These are phyloP conservation scores for Hypotaenidia okinawae DNA, from an alignment of 2,797 vertebrate genomes.

Conservation along the genomic window DNA sequence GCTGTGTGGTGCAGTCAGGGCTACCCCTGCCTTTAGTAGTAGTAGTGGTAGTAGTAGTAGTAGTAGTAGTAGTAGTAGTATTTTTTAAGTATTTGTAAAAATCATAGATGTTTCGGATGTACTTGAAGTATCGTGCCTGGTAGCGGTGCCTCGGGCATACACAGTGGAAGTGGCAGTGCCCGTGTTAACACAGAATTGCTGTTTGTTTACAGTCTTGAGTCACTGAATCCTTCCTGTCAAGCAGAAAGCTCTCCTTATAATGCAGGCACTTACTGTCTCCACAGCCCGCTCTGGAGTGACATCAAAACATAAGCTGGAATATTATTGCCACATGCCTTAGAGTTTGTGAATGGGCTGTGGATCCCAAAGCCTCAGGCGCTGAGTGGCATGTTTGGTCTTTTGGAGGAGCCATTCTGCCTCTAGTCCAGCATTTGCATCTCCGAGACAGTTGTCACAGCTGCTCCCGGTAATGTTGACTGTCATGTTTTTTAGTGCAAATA, in stretches of 20 bases:
- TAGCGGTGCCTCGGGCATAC: slow-evolving; percentile 42
- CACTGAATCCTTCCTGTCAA: slow-evolving; percentile 51
- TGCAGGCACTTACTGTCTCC: slow-evolving; percentile 30
- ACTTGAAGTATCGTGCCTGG: not conserved
- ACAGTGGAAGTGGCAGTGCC: slow-evolving; percentile 20
- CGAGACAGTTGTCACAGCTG: slow-evolving; percentile 42
- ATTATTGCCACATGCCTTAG: slow-evolving; percentile 48
- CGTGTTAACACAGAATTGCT: slow-evolving; percentile 46
- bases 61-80: too few relatives aligned
- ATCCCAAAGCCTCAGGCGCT: not conserved
- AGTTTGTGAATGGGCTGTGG: slow-evolving; percentile 37
- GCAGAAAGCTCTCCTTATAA: slow-evolving; percentile 33
- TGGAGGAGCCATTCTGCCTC: slow-evolving; percentile 46
- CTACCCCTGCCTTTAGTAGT: not conserved
- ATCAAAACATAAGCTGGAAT: slow-evolving; percentile 31
- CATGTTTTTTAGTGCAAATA: slow-evolving; percentile 12
- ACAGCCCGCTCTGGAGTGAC: slow-evolving; percentile 27
- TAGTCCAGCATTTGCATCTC: slow-evolving; percentile 39
- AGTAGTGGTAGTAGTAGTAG: too few relatives aligned
- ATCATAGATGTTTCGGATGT: not conserved
- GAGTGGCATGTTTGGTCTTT: slow-evolving; percentile 49
- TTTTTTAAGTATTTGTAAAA: not conserved
- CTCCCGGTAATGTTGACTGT: not conserved
- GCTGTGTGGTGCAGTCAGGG: not conserved
- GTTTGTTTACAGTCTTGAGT: slow-evolving; percentile 55